Evolutionary conservation across 2,888 invertebrate genomes (phyloP).

Genomic region (Dione juno): DNA sequence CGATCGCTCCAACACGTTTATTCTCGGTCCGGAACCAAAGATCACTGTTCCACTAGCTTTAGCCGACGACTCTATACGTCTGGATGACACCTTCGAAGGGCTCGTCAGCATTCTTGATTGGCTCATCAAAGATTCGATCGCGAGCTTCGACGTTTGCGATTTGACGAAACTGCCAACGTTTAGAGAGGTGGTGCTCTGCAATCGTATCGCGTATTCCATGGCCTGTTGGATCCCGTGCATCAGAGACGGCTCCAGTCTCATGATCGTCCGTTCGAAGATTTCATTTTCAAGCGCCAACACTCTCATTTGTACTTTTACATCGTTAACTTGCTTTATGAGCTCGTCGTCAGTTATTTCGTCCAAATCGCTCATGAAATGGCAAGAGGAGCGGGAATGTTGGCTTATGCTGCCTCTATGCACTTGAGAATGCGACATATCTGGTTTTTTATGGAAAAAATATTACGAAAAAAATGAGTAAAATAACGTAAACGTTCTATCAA

Average conservation of each 20-base stretch:
- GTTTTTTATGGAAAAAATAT: conserved; percentile 24
- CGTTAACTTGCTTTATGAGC: conserved; percentile 63
- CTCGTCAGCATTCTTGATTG: conserved; percentile 59
- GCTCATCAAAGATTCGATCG: conserved; percentile 57
- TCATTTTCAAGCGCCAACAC: conserved; percentile 78
- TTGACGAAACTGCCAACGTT: conserved; percentile 60
- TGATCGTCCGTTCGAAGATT: conserved; percentile 75
- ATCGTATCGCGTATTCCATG: conserved; percentile 65
- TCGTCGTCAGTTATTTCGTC: conserved; percentile 67
- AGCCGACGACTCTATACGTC: conserved; percentile 67
- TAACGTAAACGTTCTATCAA: conserved; percentile 24
- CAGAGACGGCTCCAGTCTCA: conserved; percentile 71
- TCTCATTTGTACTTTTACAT: conserved; percentile 61
- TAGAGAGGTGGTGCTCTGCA: conserved; percentile 60
- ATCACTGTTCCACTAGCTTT: conserved; percentile 64
- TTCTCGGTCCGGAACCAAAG: conserved; percentile 67
- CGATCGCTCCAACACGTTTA: conserved; percentile 79
- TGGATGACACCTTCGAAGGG: conserved; percentile 59
- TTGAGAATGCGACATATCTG: conserved; percentile 46
- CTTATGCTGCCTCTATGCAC: conserved; percentile 58
- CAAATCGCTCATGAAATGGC: conserved; percentile 57
- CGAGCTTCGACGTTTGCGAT: conserved; percentile 61
- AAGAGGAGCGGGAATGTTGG: conserved; percentile 63
- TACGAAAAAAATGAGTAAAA: conserved; percentile 28
- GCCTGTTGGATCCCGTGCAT: conserved; percentile 77